Conservation (phyloP, 2,888 invertebrate species). For the Myopa testacea region DNA sequence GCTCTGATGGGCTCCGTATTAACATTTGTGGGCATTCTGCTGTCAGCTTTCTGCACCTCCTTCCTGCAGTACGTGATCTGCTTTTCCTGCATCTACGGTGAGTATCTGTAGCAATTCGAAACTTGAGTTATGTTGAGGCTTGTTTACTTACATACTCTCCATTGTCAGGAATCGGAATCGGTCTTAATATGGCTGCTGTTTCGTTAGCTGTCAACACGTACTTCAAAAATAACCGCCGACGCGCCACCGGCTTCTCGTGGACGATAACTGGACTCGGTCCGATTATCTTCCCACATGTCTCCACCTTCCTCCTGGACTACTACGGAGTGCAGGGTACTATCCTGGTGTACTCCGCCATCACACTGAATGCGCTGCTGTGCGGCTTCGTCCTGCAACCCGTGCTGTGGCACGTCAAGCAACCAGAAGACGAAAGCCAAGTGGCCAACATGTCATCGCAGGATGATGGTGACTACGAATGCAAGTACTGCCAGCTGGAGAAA, state of each 20-base stretch:
- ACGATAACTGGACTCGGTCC: constrained; percentile 80
- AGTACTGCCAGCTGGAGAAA: constrained; percentile 58
- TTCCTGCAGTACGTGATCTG: constrained; percentile 75
- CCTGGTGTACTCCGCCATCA: constrained; percentile 76
- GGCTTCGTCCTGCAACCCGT: constrained; percentile 79
- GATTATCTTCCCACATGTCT: constrained; percentile 78
- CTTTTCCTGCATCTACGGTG: constrained; percentile 78
- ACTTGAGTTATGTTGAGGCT: not conserved
- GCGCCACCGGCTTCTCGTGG: constrained; percentile 80
- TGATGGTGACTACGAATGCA: constrained; percentile 61
- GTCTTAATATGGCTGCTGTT: constrained; percentile 76
- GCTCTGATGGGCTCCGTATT: constrained; percentile 73
- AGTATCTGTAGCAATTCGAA: constrained; percentile 45
- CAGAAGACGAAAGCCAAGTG: constrained; percentile 41
- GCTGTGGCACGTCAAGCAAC: constrained; percentile 75
- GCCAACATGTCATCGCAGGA: constrained; percentile 45
- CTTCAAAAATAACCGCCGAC: constrained; percentile 76
- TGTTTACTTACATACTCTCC: not conserved
- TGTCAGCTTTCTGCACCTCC: constrained; percentile 74
- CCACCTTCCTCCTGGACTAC: constrained; percentile 72
- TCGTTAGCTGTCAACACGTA: constrained; percentile 80
- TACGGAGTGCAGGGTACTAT: constrained; percentile 78
- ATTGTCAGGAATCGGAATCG: constrained; percentile 69
- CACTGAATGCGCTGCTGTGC: constrained; percentile 76
- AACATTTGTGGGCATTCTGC: constrained; percentile 72